These are phyloP conservation scores for Ennomos quercinarius DNA, from an alignment of 2,888 invertebrate genomes.

Conservation along the genomic window DNA sequence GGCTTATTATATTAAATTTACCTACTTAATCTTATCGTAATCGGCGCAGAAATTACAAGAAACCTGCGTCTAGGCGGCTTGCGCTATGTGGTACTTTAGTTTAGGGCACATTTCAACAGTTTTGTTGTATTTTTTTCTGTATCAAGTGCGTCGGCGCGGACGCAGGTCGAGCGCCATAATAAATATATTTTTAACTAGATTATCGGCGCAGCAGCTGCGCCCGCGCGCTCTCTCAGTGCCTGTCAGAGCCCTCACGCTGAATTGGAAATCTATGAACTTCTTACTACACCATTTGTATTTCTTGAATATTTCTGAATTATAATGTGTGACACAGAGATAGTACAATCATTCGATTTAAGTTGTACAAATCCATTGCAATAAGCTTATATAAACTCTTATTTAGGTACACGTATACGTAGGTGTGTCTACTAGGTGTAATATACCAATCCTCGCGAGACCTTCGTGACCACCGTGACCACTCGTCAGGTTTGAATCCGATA, in stretches of 20 bases:
- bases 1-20: constrained; percentile 33
- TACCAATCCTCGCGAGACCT: too few species aligned
- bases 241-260: constrained; percentile 3
- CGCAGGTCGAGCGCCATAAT: constrained; percentile 24
- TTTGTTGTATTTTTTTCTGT: constrained; percentile 11
- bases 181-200: constrained; percentile 39
- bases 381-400: too few species aligned
- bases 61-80: constrained; percentile 12
- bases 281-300: too few species aligned
- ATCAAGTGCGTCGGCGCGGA: constrained; percentile 2
- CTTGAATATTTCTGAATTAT: too few species aligned
- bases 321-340: too few species aligned
- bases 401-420: too few species aligned
- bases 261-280: background rate
- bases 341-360: too few species aligned
- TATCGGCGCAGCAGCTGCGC: constrained; percentile 30
- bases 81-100: background rate
- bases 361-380: too few species aligned
- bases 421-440: too few species aligned
- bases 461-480: too few species aligned
- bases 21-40: constrained; percentile 37
- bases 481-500: too few species aligned
- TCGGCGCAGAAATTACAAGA: constrained; percentile 32
- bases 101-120: constrained; percentile 3
- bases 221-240: constrained; percentile 17